Evolutionary conservation across 2,797 vertebrate genomes (phyloP), one percentile per base, ranked within the genome.

Genomic region (Peromyscus eremicus): DNA sequence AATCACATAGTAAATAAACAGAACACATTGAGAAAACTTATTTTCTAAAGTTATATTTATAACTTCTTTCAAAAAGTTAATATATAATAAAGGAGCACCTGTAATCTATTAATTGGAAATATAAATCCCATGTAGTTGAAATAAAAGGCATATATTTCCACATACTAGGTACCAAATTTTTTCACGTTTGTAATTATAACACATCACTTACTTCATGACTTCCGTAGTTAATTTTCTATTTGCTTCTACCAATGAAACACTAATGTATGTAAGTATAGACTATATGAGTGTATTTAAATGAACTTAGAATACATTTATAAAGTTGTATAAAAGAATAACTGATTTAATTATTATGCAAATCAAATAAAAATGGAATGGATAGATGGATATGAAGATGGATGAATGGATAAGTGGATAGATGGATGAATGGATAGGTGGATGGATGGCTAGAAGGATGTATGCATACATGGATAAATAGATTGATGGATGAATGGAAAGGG

Each of bases 11-110:
- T 66, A 32, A 82, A 79, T 86, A 94, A 85, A 84, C 40, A 81
- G 17, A 34, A 13, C 32, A 92, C 4, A 68, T 25, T 52, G 34
- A 94, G 10, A 90, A 23, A 60, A 77, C 57, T 76, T 89, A 9
- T 82, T 87, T 92, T 87, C 16, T 87, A 90, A 87, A 92, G 52
- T 86, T 83, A 70, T 55, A 87, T 81, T 83, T 77, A 70, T 87
- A n/a, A 0, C 3, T n/a, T 60, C 8, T 94, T 37, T 40, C n/a
- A 79, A 79, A 49, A 86, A n/a, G 14, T 40, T 86, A 34, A 64
- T n/a, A 32, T n/a, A 57, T 68, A 19, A 79, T 43, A 80, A 37
- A 16, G 32, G 1, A 1, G 32, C 17, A 10, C 5, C 8, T 52
- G 0, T 85, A 92, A 55, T 71, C 14, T 94, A 70, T 81, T 86